These are phyloP conservation scores for Xerus rutilus DNA, from an alignment of 2,797 vertebrate species.

Conservation along the genomic window DNA sequence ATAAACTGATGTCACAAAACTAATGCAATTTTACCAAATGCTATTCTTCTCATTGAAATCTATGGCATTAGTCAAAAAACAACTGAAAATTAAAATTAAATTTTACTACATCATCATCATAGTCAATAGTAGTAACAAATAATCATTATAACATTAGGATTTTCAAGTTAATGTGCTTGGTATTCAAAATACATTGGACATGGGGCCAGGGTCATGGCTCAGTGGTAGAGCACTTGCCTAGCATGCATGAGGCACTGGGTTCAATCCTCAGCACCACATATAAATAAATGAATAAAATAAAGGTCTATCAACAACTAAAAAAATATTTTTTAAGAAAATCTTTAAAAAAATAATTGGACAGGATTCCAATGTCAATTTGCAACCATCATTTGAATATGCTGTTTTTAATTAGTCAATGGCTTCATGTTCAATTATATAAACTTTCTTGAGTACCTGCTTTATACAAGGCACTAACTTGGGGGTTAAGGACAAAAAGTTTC, in stretches of 20 bases:
- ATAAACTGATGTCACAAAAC: slow-evolving; percentile 1
- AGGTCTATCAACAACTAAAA: too few relatives aligned
- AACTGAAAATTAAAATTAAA: slow-evolving; percentile 43
- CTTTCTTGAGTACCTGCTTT: not conserved
- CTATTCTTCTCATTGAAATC: not conserved
- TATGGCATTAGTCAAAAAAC: not conserved
- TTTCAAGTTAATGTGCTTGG: not conserved
- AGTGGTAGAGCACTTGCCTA: too few relatives aligned
- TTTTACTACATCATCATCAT: not conserved
- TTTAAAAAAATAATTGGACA: not conserved
- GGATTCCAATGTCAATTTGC: not conserved
- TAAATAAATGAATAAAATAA: too few relatives aligned
- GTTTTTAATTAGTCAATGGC: slow-evolving; percentile 28
- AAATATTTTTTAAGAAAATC: too few relatives aligned
- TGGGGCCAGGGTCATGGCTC: too few relatives aligned
- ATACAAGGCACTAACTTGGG: not conserved
- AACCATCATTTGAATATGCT: not conserved
- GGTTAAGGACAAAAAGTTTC: not conserved
- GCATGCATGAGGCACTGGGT: too few relatives aligned
- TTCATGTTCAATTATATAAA: slow-evolving; percentile 18
- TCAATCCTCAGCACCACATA: too few relatives aligned
- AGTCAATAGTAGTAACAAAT: not conserved
- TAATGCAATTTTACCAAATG: not conserved
- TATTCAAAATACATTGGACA: not conserved
- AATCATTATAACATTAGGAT: not conserved